These are phyloP conservation scores for Fulica atra DNA, from an alignment of 2,113 vertebrate genomes.

Conservation along the genomic window DNA sequence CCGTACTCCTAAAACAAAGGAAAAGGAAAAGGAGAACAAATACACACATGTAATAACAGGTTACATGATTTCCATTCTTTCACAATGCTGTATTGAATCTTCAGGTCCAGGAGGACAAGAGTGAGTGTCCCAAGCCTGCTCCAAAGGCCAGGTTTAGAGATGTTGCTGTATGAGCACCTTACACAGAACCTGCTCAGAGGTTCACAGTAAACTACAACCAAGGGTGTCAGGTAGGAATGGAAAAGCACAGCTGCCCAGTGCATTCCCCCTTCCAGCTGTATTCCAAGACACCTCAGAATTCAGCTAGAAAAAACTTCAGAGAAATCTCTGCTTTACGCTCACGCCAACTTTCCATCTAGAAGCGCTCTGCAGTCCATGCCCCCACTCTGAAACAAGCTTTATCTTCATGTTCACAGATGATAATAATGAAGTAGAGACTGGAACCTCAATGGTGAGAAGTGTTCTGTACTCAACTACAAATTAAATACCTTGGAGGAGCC, in stretches of 20 bases:
- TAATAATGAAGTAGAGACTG: neutral
- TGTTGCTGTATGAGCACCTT: neutral
- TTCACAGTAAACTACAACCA: neutral
- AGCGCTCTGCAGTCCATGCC: neutral
- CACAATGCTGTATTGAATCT: neutral
- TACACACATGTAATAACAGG: constrained; percentile 50
- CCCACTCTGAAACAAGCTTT: neutral
- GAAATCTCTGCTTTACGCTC: neutral
- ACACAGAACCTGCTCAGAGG: neutral
- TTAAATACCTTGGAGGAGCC: neutral
- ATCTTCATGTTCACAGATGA: neutral
- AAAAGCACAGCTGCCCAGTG: neutral
- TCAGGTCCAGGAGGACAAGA: neutral
- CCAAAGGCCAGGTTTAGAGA: neutral
- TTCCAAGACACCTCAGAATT: neutral
- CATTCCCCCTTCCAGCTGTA: neutral
- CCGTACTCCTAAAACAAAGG: constrained; percentile 82
- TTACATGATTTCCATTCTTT: neutral
- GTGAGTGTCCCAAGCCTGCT: neutral
- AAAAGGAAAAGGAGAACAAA: constrained; percentile 65
- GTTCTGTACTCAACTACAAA: neutral
- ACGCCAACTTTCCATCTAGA: neutral
- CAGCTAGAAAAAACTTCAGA: neutral
- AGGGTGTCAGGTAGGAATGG: neutral
- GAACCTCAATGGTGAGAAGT: neutral